Evolutionary conservation across 1,140 invertebrate species (phyloP).

Genomic region (Goniozus legneri): DNA sequence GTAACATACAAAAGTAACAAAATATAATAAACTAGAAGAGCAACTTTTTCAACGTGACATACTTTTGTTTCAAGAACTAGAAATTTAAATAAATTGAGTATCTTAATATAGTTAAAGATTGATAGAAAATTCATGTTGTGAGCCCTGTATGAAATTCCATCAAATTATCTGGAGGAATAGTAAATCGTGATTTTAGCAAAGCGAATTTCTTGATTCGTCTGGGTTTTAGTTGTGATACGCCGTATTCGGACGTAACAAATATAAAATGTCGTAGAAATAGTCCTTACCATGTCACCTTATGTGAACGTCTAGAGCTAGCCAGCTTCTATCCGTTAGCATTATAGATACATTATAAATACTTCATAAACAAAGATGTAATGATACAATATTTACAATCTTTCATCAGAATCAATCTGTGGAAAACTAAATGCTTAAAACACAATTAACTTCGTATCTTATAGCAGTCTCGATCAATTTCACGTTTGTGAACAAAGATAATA

Average conservation of each 20-base stretch:
- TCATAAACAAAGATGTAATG: slow-evolving; percentile 34
- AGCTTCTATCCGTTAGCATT: slow-evolving; percentile 21
- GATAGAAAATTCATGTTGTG: not conserved
- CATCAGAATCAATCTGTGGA: slow-evolving; percentile 26
- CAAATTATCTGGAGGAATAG: not conserved
- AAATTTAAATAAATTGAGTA: not conserved
- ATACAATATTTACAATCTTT: slow-evolving; percentile 47
- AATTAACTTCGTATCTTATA: not conserved
- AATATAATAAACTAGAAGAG: not conserved
- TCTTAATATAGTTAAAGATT: not conserved
- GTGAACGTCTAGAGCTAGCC: slow-evolving; percentile 26
- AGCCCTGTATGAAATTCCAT: no score
- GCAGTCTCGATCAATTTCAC: not conserved
- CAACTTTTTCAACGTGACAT: slow-evolving; percentile 2
- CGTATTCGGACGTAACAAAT: no score
- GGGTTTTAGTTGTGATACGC: slow-evolving; percentile 4
- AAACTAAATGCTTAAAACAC: slow-evolving; percentile 8
- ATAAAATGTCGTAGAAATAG: no score
- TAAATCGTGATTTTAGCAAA: slow-evolving; percentile 5
- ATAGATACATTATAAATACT: slow-evolving; percentile 34
- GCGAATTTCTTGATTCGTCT: slow-evolving; percentile 32
- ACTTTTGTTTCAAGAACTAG: not conserved
- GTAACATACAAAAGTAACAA: not conserved
- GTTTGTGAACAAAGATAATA: not conserved
- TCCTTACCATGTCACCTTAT: slow-evolving; percentile 31